Evolutionary conservation across 1,140 invertebrate genomes (phyloP), one percentile per base, ranked within the genome.

Genomic region (Spodoptera litura): DNA sequence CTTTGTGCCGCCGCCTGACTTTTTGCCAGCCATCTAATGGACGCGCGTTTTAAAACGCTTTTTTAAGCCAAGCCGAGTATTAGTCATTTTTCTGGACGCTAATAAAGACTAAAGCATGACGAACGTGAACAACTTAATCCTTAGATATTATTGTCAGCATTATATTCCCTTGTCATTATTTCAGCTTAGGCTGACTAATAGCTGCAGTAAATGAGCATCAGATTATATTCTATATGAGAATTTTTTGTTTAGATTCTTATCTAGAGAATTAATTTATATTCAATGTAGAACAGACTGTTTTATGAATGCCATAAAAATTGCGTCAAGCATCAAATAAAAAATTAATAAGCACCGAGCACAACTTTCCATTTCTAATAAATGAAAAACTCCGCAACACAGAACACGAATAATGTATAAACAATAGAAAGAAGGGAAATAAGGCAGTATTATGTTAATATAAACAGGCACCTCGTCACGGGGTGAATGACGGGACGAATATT

Each of bases 361-460:
- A 70, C 11, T 70, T 53, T 70, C 13, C 66, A 53, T 70, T 70
- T 70, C 35, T 74, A 51, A 74, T 61, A 74, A 49, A 74, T 51
- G 71, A 59, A 74, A 74, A 74, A 44, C 35, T 61, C 25, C 35
- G 66, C 66, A 70, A 27, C 13, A 44, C 61, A 64, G 61, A 53
- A 61, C 55, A 31, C 55, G 56, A 74, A 74, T 61, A 59, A 74
- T 51, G 55, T 61, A 75, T 76, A 80, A 80, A 80, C 79, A 80
- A 80, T 76, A 64, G 27, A 76, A 66, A 66, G 35, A 51, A 58
- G 53, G 55, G 64, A 52, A 78, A 81, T 83, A 79, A 79, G 73
- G 73, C 61, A 49, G 76, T 56, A 81, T 85, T 80, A 79, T 81
- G 80, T 81, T 85, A 83, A 83, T 81, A 81, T 66, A 81, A 83